phyloP scores from a whole-genome alignment of 2,797 vertebrate species.

The Podargus strigoides region DNA sequence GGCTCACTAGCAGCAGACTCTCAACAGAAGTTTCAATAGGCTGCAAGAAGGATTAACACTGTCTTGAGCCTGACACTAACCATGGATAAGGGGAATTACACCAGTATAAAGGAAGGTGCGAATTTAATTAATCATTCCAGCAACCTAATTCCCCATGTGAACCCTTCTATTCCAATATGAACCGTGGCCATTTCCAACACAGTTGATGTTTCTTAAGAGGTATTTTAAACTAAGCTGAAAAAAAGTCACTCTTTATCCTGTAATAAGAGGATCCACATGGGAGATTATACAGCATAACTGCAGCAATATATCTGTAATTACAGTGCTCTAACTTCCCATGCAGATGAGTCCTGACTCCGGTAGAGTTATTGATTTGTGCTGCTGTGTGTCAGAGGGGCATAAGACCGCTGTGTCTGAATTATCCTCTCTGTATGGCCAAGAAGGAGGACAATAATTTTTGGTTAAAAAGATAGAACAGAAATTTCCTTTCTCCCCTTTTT shows the following conservation, averaged over 20 bases:
- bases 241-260: background rate
- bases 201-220: background rate
- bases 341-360: background rate
- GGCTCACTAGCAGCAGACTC: background rate
- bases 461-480: background rate
- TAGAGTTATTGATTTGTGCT: background rate
- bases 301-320: background rate
- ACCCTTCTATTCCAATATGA: background rate
- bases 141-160: background rate
- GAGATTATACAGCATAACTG: background rate
- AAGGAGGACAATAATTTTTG: background rate
- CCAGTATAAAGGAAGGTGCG: conserved; percentile 6
- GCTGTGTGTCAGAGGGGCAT: background rate
- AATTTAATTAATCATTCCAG: conserved; percentile 41
- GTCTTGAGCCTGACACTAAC: background rate
- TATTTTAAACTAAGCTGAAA: background rate
- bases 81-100: background rate
- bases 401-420: background rate
- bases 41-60: background rate
- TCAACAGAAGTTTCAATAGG: background rate
- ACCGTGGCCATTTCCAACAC: background rate
- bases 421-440: background rate
- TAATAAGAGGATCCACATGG: background rate
- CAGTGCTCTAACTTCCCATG: background rate
- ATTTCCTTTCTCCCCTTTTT: background rate